Evolutionary conservation across 2,888 invertebrate species (phyloP).

Genomic region (Anodontia alba): DNA sequence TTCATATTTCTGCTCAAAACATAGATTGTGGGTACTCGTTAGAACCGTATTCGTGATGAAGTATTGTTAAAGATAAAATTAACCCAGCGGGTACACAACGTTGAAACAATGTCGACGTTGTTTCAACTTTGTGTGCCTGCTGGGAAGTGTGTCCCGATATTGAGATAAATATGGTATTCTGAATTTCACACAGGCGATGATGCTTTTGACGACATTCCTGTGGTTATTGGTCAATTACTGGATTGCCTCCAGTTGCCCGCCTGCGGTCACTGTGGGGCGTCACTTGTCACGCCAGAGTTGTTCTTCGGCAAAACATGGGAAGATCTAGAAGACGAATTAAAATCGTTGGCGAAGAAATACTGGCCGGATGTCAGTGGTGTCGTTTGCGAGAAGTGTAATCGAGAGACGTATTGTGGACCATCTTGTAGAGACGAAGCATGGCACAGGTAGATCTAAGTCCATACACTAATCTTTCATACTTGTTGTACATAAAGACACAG

Average conservation of each 20-base stretch:
- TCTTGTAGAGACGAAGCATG: slow-evolving; percentile 90
- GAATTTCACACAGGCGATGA: slow-evolving; percentile 87
- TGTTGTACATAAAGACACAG: too few species aligned
- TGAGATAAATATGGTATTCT: too few species aligned
- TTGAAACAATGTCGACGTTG: too few species aligned
- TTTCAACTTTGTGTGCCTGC: too few species aligned
- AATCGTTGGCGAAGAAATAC: slow-evolving; percentile 63
- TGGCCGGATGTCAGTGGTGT: slow-evolving; percentile 74
- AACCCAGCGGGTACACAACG: too few species aligned
- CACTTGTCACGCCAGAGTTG: slow-evolving; percentile 94
- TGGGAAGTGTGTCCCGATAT: too few species aligned
- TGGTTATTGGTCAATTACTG: slow-evolving; percentile 94
- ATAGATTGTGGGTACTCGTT: too few species aligned
- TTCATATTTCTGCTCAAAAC: too few species aligned
- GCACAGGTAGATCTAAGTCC: slow-evolving; percentile 82
- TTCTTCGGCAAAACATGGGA: slow-evolving; percentile 71
- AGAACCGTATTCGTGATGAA: too few species aligned
- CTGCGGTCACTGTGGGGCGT: slow-evolving; percentile 95
- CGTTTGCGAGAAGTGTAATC: slow-evolving; percentile 67
- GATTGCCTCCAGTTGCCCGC: slow-evolving; percentile 91
- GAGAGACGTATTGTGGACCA: slow-evolving; percentile 85
- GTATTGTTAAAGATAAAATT: too few species aligned
- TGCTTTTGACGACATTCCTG: slow-evolving; percentile 94
- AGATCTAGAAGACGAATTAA: slow-evolving; percentile 50
- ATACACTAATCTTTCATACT: too few species aligned